Percentiles rank a stretch among this genome's conserved stretches.
Evolutionary conservation across 2,888 invertebrate species (phyloP).

Genomic region (Adineta ricciae): DNA sequence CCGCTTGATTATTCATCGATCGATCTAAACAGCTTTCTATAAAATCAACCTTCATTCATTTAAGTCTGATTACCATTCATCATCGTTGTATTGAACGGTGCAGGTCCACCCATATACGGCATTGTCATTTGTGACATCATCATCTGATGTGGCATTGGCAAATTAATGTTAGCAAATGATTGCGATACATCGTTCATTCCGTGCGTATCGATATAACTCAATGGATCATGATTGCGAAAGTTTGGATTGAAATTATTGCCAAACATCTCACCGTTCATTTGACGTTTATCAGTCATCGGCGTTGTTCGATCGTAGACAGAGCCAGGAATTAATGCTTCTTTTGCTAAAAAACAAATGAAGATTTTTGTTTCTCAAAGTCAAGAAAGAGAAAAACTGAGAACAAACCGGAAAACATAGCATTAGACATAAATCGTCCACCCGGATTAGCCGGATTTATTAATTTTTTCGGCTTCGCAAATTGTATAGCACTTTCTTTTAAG

Average conservation of each 20-base stretch:
- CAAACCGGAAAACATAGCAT: slow-evolving; percentile 5
- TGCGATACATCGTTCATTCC: background rate
- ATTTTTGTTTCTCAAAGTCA: too few species aligned
- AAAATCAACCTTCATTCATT: too few species aligned
- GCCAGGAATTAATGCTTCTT: slow-evolving; percentile 20
- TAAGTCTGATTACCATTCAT: too few species aligned
- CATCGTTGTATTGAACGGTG: background rate
- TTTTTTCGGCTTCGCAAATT: slow-evolving; percentile 32
- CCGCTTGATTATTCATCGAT: background rate
- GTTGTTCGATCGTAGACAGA: slow-evolving; percentile 24
- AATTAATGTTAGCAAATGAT: slow-evolving; percentile 12
- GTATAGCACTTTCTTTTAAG: slow-evolving; percentile 57
- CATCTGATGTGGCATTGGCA: slow-evolving; percentile 33
- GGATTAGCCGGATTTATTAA: slow-evolving; percentile 7
- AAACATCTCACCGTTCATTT: background rate
- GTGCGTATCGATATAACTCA: slow-evolving; percentile 24
- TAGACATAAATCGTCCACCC: slow-evolving; percentile 7
- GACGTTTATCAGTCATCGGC: background rate
- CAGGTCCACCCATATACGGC: background rate
- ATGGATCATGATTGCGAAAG: slow-evolving; percentile 26
- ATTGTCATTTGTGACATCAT: slow-evolving; percentile 24
- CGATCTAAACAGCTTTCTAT: background rate
- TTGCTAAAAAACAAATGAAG: background rate
- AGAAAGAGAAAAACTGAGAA: background rate
- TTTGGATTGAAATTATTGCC: background rate